Evolutionary conservation across 2,113 vertebrate species (phyloP).

Genomic region (Brachyhypopomus gauderio): DNA sequence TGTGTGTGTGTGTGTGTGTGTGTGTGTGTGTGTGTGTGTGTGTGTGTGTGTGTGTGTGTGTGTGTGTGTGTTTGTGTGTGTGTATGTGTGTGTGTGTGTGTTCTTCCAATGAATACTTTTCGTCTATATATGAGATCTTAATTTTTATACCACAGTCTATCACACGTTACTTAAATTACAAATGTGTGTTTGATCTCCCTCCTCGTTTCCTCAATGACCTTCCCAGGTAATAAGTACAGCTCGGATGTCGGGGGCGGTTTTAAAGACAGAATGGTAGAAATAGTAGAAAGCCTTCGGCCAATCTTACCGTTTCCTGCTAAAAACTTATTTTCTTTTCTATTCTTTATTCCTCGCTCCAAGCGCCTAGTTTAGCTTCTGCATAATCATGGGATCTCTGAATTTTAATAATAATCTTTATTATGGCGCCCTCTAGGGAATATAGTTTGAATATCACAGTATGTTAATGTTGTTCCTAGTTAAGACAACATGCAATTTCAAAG

Average conservation of each 20-base stretch:
- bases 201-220: background rate
- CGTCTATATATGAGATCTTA: too few species aligned
- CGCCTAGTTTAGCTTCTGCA: too few species aligned
- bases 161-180: too few species aligned
- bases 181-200: background rate
- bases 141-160: too few species aligned
- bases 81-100: background rate
- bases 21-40: background rate
- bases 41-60: background rate
- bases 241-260: background rate
- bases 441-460: background rate
- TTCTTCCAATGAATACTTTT: too few species aligned
- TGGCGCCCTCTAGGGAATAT: slow-evolving; percentile 12
- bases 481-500: too few species aligned
- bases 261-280: background rate
- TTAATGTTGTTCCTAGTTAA: too few species aligned
- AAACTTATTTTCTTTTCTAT: background rate
- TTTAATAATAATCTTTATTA: background rate
- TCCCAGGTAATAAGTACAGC: slow-evolving; percentile 6
- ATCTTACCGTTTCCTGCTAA: background rate
- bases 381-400: too few species aligned
- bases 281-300: background rate
- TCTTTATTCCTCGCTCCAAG: too few species aligned
- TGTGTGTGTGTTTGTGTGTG: background rate
- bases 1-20: slow-evolving; percentile 18